phyloP scores from a whole-genome alignment of 2,797 vertebrate species.

The Ciconia nigra region DNA sequence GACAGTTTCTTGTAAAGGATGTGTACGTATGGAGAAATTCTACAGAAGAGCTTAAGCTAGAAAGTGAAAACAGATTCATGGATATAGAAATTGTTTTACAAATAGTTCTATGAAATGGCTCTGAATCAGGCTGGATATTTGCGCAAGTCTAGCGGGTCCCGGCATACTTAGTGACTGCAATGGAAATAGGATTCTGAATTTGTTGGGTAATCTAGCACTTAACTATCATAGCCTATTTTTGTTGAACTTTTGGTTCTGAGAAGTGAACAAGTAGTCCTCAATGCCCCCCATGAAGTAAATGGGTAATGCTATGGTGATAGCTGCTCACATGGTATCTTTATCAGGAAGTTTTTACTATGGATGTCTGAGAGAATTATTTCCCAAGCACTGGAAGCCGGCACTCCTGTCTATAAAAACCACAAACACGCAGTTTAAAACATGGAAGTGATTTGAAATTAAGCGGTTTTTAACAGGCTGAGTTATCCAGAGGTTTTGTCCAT shows the following conservation, averaged over 20 bases:
- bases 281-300: background rate
- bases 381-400: background rate
- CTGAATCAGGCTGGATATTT: background rate
- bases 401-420: background rate
- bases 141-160: background rate
- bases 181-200: background rate
- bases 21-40: background rate
- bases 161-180: background rate
- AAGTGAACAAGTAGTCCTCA: background rate
- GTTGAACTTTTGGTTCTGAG: background rate
- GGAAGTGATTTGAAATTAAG: background rate
- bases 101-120: background rate
- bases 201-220: background rate
- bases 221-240: background rate
- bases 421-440: background rate
- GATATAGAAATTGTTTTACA: background rate
- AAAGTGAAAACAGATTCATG: background rate
- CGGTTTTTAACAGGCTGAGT: background rate
- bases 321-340: background rate
- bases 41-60: background rate
- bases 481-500: background rate
- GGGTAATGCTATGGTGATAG: background rate
- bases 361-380: background rate
- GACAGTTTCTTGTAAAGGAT: background rate
- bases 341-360: background rate